A percentile compares a stretch with the other conserved stretches of the same genome.
Evolutionary conservation across 2,113 vertebrate species (phyloP).

Genomic region (Dasyornis broadbenti): DNA sequence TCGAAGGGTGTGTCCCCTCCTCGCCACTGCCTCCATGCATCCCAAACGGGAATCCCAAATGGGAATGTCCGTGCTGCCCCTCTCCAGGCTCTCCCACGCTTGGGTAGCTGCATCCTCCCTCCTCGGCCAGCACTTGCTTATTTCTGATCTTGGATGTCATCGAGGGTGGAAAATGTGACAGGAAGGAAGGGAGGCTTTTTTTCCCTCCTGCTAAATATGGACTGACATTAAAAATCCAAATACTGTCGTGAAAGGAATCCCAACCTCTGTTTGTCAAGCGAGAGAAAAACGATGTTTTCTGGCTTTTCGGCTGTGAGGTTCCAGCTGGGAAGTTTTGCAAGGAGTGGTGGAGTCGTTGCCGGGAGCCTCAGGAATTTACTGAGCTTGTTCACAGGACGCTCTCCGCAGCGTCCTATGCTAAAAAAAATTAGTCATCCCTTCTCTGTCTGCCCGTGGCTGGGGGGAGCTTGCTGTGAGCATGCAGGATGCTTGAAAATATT

Average conservation of each 20-base stretch:
- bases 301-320: background rate
- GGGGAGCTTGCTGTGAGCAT: background rate
- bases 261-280: background rate
- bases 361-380: slow-evolving; percentile 30
- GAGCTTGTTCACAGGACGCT: background rate
- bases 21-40: accelerated
- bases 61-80: accelerated
- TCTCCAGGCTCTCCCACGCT: background rate
- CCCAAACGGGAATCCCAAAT: background rate
- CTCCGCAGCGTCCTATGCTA: background rate
- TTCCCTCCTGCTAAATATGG: slow-evolving; percentile 57
- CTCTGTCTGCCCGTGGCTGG: background rate
- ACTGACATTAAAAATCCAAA: slow-evolving; percentile 42
- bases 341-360: background rate
- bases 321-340: slow-evolving; percentile 34
- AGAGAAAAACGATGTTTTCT: background rate
- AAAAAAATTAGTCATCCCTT: slow-evolving; percentile 3
- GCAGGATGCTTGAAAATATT: background rate
- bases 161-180: slow-evolving; percentile 64
- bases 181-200: slow-evolving; percentile 66
- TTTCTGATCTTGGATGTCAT: slow-evolving; percentile 55
- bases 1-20: background rate
- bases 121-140: background rate
- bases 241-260: slow-evolving; percentile 32
- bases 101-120: background rate